These are phyloP conservation scores for Heterocephalus glaber DNA, from an alignment of 2,113 vertebrate genomes.

Conservation along the genomic window DNA sequence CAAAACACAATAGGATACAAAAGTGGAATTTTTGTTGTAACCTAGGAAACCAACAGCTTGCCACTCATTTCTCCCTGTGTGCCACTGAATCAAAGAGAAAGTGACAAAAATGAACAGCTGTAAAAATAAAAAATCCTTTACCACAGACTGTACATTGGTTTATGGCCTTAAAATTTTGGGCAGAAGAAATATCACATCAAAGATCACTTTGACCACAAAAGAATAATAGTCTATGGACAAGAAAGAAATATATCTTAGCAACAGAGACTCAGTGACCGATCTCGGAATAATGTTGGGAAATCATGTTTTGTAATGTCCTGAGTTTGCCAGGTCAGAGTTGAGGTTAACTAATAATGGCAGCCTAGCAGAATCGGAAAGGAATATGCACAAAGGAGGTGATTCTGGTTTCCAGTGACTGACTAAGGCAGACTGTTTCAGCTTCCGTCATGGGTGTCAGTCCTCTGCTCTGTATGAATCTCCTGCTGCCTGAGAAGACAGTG, in stretches of 20 bases:
- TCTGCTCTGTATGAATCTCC: neutral
- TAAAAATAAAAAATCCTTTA: neutral
- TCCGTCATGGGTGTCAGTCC: neutral
- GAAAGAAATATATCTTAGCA: conserved; percentile 42
- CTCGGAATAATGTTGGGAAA: conserved; percentile 16
- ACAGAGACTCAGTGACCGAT: neutral
- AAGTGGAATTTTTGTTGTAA: neutral
- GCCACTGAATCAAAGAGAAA: conserved; percentile 11
- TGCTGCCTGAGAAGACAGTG: neutral
- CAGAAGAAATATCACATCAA: conserved; percentile 29
- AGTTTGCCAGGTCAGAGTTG: conserved; percentile 42
- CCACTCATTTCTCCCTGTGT: neutral
- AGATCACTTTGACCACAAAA: neutral
- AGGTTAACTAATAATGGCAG: conserved; percentile 13
- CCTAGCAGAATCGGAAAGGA: conserved; percentile 19
- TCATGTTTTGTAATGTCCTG: neutral
- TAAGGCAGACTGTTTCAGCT: neutral
- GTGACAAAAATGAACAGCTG: neutral
- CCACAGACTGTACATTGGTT: conserved; percentile 2
- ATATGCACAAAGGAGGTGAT: neutral
- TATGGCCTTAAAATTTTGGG: neutral
- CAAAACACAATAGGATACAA: neutral
- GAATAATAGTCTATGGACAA: neutral
- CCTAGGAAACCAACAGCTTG: conserved; percentile 28
- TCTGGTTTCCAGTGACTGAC: neutral